A percentile compares a stretch with the other conserved stretches of the same genome.
These are phyloP conservation scores for Plecotus auritus DNA, from an alignment of 2,113 vertebrate species.

Conservation along the genomic window DNA sequence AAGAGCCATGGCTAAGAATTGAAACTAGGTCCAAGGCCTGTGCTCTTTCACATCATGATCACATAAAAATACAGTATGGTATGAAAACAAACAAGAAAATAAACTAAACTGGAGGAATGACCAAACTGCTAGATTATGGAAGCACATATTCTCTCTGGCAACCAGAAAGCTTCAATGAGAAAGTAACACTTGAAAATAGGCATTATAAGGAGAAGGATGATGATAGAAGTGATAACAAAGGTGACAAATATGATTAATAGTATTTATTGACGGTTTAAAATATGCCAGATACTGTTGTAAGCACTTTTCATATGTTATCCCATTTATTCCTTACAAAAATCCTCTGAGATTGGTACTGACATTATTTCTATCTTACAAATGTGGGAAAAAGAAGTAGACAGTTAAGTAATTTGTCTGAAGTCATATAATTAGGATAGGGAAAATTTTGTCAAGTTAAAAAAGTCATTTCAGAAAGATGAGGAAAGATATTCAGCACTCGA, in stretches of 20 bases:
- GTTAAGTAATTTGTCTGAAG: neutral
- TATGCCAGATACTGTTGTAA: neutral
- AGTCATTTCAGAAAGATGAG: neutral
- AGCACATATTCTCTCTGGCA: neutral
- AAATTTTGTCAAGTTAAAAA: slow-evolving; percentile 3
- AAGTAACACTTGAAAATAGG: slow-evolving; percentile 13
- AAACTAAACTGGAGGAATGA: neutral
- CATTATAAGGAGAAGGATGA: neutral
- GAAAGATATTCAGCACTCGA: neutral
- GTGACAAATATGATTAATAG: neutral
- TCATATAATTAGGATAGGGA: neutral
- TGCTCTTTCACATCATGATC: neutral
- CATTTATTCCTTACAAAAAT: neutral
- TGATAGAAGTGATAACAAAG: neutral
- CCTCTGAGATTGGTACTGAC: neutral
- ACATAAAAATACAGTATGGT: neutral
- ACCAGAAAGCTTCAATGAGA: neutral
- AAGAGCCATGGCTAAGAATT: neutral
- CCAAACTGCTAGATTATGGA: neutral
- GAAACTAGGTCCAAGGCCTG: neutral
- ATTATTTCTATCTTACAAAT: slow-evolving; percentile 16
- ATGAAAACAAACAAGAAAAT: neutral
- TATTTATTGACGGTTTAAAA: slow-evolving; percentile 17
- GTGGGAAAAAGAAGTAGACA: neutral
- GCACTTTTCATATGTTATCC: neutral